Conservation (phyloP, 2,797 vertebrate species). For the Trachops cirrhosus region DNA sequence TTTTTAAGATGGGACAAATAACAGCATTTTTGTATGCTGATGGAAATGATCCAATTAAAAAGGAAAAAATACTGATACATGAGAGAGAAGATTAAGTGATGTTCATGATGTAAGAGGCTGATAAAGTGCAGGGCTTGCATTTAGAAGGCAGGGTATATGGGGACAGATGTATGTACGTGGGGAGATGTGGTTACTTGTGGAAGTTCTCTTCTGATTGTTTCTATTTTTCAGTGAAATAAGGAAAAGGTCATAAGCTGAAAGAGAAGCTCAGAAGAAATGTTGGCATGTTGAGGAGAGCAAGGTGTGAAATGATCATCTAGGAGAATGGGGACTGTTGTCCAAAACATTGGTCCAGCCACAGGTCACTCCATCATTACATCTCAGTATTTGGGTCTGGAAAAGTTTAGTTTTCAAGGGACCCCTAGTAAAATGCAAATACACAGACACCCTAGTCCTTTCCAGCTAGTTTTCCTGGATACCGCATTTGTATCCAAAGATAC, state of each 20-base stretch:
- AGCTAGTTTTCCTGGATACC: neutral
- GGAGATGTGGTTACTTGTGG: neutral
- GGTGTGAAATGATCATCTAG: neutral
- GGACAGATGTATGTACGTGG: neutral
- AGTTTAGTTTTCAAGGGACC: neutral
- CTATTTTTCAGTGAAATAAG: neutral
- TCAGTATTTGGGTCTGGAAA: neutral
- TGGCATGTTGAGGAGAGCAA: neutral
- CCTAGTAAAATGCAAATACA: neutral
- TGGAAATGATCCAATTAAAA: neutral
- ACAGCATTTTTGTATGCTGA: neutral
- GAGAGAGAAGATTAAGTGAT: neutral
- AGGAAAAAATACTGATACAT: neutral
- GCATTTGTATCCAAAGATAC: neutral
- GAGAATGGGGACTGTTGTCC: neutral
- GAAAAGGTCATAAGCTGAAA: neutral
- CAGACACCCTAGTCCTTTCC: neutral
- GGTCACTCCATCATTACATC: neutral
- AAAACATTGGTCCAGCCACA: neutral
- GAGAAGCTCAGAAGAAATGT: neutral
- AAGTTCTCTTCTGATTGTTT: neutral
- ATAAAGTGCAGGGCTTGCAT: neutral
- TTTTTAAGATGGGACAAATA: neutral
- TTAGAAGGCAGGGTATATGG: neutral
- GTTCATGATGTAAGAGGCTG: neutral